phyloP scores from a whole-genome alignment of 2,113 vertebrate species.

The Rafetus swinhoei region DNA sequence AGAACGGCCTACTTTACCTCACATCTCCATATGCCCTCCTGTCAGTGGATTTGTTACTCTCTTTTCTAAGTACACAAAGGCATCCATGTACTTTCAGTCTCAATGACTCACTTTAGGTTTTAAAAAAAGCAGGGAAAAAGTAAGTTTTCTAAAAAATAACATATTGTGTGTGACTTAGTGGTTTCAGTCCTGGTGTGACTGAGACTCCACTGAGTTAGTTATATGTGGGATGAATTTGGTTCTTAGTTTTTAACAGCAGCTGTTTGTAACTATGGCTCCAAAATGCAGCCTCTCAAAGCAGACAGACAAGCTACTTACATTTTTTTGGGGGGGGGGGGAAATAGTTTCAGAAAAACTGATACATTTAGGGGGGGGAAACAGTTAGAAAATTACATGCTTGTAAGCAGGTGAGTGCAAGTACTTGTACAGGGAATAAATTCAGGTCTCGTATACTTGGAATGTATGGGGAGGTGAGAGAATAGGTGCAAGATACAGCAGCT shows the following conservation, averaged over 20 bases:
- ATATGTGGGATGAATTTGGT: neutral
- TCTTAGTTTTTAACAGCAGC: neutral
- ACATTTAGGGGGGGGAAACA: neutral
- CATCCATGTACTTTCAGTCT: neutral
- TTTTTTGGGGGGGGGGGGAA: too few relatives aligned
- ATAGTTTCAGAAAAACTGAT: neutral
- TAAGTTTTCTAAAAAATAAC: neutral
- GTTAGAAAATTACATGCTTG: neutral
- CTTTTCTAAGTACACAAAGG: neutral
- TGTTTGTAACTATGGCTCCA: neutral
- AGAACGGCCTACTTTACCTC: neutral
- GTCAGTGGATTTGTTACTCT: neutral
- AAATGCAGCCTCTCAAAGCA: neutral
- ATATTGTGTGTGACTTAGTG: neutral
- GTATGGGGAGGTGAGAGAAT: neutral
- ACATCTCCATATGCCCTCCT: neutral
- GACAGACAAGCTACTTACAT: neutral
- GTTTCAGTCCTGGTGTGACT: neutral
- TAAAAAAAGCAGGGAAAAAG: neutral
- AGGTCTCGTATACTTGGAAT: neutral
- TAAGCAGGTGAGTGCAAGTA: neutral
- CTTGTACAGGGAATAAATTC: neutral
- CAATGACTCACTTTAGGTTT: neutral
- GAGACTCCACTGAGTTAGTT: neutral
- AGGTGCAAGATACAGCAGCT: neutral